A percentile compares a stretch with the other conserved stretches of the same genome.
Evolutionary conservation across 2,888 invertebrate genomes (phyloP).

Genomic region (Hydrotaea diabolus): DNA sequence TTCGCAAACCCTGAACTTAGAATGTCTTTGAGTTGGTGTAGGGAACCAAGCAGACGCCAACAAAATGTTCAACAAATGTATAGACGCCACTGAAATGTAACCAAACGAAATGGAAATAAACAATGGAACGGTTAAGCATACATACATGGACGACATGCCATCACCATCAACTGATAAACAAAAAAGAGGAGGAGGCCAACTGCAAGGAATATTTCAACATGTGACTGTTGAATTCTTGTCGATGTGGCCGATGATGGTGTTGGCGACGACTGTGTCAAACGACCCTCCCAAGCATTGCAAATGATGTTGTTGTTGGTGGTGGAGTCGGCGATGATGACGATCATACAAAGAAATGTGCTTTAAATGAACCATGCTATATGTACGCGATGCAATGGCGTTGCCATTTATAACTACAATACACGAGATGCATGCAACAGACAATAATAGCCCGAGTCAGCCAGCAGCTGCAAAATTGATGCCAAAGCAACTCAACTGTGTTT

Average conservation of each 20-base stretch:
- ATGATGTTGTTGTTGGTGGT: neutral
- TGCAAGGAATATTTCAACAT: slow-evolving; percentile 32
- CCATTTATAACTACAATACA: slow-evolving; percentile 7
- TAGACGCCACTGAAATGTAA: slow-evolving; percentile 50
- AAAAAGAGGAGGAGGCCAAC: neutral
- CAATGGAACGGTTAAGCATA: slow-evolving; percentile 36
- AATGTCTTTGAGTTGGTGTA: neutral
- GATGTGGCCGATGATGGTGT: slow-evolving; percentile 7
- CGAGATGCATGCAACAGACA: slow-evolving; percentile 39
- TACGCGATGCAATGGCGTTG: neutral
- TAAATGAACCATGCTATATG: slow-evolving; percentile 17
- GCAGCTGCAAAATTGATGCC: slow-evolving; percentile 62
- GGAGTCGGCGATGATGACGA: neutral
- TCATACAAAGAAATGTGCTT: slow-evolving; percentile 14
- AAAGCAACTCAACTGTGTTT: slow-evolving; percentile 40
- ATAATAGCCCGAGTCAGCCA: neutral
- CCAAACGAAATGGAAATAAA: slow-evolving; percentile 61
- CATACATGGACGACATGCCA: slow-evolving; percentile 48
- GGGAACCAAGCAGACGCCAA: neutral
- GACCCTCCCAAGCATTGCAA: neutral
- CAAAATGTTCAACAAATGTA: slow-evolving; percentile 11
- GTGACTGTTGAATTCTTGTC: slow-evolving; percentile 32
- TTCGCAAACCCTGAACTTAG: neutral
- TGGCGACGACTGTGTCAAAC: slow-evolving; percentile 36
- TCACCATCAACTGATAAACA: slow-evolving; percentile 1